phyloP scores from a whole-genome alignment of 1,140 invertebrate genomes.

The Daktulosphaira vitifoliae region DNA sequence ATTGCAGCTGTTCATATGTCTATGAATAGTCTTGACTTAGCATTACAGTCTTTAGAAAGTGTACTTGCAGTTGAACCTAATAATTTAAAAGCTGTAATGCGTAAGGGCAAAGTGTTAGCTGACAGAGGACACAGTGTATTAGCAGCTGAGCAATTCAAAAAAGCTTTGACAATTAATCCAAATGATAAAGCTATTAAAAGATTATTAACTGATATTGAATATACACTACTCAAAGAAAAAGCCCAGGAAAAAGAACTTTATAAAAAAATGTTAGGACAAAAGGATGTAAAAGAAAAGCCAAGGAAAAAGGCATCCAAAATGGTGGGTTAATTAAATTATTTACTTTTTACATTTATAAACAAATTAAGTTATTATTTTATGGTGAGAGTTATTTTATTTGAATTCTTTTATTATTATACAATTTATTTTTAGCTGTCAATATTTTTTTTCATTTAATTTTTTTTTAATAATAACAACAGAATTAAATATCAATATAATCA shows the following conservation, averaged over 20 bases:
- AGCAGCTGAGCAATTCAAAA: conserved; percentile 51
- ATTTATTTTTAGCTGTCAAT: too few relatives aligned
- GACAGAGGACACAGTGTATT: conserved; percentile 52
- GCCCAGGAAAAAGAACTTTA: conserved; percentile 54
- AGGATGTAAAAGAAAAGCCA: conserved; percentile 37
- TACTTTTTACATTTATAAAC: neutral
- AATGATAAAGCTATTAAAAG: conserved; percentile 50
- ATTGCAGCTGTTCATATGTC: conserved; percentile 82
- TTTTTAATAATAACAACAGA: too few relatives aligned
- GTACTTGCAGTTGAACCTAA: conserved; percentile 72
- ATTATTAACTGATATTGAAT: conserved; percentile 52
- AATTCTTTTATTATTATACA: too few relatives aligned
- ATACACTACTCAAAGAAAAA: conserved; percentile 49
- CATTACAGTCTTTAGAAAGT: conserved; percentile 66
- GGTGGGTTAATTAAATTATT: neutral
- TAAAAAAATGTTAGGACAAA: conserved; percentile 54
- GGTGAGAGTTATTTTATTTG: too few relatives aligned
- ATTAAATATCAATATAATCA: too few relatives aligned
- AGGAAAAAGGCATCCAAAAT: neutral
- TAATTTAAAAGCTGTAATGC: conserved; percentile 81
- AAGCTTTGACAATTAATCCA: conserved; percentile 52
- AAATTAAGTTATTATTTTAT: too few relatives aligned
- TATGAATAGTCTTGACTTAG: conserved; percentile 69
- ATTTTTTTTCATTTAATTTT: too few relatives aligned
- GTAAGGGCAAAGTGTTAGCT: conserved; percentile 66